Conservation (phyloP, 2,888 invertebrate genomes). For the Cosmorhoe ocellata region DNA sequence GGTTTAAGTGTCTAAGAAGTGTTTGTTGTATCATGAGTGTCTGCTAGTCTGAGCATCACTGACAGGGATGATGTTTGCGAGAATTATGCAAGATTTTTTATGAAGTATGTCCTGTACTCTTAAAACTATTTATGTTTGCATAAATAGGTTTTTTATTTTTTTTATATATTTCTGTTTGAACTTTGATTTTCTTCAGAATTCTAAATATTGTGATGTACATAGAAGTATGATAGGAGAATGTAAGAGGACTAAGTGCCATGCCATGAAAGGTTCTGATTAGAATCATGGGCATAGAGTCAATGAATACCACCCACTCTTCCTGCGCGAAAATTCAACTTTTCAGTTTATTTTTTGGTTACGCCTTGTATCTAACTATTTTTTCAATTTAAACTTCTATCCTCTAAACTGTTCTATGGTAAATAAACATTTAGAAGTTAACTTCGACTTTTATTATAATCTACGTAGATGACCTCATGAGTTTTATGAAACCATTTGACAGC, state of each 20-base stretch:
- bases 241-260: slow-evolving; percentile 81
- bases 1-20: slow-evolving; percentile 22
- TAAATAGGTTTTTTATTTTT: slow-evolving; percentile 34
- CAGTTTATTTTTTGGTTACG: slow-evolving; percentile 63
- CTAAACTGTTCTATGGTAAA: slow-evolving; percentile 77
- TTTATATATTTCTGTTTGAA: slow-evolving; percentile 40
- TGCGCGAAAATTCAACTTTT: slow-evolving; percentile 61
- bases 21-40: slow-evolving; percentile 58
- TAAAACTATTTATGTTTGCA: slow-evolving; percentile 37
- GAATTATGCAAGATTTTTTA: slow-evolving; percentile 79
- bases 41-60: slow-evolving; percentile 81
- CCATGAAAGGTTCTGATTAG: slow-evolving; percentile 81
- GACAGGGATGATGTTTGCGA: slow-evolving; percentile 80
- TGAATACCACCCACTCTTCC: slow-evolving; percentile 82
- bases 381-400: slow-evolving; percentile 60
- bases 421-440: slow-evolving; percentile 66
- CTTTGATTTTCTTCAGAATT: slow-evolving; percentile 48
- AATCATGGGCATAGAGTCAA: slow-evolving; percentile 79
- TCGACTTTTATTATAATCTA: slow-evolving; percentile 26
- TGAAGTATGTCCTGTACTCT: slow-evolving; percentile 54
- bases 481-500: too few species aligned
- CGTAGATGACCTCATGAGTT: too few species aligned
- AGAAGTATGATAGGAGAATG: slow-evolving; percentile 79
- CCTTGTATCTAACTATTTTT: slow-evolving; percentile 65
- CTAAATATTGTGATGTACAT: slow-evolving; percentile 56